These are phyloP conservation scores for Terebella lapidaria DNA, from an alignment of 2,888 invertebrate genomes.

Conservation along the genomic window DNA sequence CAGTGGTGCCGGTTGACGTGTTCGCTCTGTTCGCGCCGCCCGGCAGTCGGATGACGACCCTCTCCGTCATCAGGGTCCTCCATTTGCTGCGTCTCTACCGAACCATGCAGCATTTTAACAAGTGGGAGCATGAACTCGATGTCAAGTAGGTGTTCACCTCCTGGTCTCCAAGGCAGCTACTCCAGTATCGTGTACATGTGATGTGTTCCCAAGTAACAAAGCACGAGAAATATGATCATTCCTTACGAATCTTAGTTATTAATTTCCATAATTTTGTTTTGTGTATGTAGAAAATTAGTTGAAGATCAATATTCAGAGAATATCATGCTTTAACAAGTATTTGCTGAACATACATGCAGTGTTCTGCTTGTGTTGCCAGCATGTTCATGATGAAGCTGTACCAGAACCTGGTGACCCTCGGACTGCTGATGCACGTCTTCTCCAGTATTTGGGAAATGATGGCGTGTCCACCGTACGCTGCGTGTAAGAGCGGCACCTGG, in stretches of 20 bases:
- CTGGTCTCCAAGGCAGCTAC: too few relatives aligned
- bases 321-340: background rate
- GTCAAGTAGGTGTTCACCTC: conserved; percentile 10
- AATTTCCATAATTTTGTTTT: too few relatives aligned
- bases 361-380: too few relatives aligned
- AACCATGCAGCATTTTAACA: conserved; percentile 5
- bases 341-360: too few relatives aligned
- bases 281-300: too few relatives aligned
- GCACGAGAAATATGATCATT: background rate
- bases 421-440: conserved; percentile 17
- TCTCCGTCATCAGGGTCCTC: conserved; percentile 11
- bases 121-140: conserved; percentile 14
- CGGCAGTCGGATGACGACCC: background rate
- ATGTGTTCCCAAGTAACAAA: too few relatives aligned
- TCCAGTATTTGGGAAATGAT: conserved; percentile 21
- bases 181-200: too few relatives aligned
- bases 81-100: conserved; percentile 9
- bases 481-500: background rate
- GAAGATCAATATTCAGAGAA: too few relatives aligned
- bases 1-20: conserved; percentile 16
- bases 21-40: conserved; percentile 12
- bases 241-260: too few relatives aligned
- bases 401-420: conserved; percentile 12
- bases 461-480: conserved; percentile 14
- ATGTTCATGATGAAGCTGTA: conserved; percentile 13